Evolutionary conservation across 37 sponge, comb jelly and placozoan genomes (phyloP).

Genomic region (Geodia barretti): DNA sequence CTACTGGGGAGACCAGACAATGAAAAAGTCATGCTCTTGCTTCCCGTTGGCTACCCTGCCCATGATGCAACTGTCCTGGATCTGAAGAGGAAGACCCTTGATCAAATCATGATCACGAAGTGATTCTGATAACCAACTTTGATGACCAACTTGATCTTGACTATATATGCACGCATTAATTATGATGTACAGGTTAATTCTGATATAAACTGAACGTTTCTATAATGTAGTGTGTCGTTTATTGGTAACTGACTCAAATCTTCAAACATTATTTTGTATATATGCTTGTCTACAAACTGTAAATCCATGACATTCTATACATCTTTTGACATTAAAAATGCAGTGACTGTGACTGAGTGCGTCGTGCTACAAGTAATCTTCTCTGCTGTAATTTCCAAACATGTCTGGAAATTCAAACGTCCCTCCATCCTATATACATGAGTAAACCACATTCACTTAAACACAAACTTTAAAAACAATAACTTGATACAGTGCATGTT

Average conservation of each 20-base stretch:
- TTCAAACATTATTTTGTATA: no score
- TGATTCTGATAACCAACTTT: no score
- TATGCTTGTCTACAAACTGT: no score
- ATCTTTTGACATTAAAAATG: no score
- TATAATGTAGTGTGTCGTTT: no score
- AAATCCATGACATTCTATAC: no score
- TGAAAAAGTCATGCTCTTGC: constrained; percentile 92
- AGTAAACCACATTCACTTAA: not conserved
- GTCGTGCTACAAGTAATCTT: not conserved
- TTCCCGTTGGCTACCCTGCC: constrained; percentile 94
- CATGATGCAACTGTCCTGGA: constrained; percentile 84
- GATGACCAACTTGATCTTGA: no score
- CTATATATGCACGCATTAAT: not conserved
- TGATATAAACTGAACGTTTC: not conserved
- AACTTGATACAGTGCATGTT: no score
- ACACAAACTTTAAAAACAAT: no score
- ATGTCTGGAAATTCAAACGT: constrained; percentile 63
- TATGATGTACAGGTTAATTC: not conserved
- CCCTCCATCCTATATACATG: constrained; percentile 28
- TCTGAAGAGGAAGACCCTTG: constrained; percentile 73
- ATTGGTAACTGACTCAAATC: no score
- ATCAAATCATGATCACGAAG: constrained; percentile 78
- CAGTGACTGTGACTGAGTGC: no score
- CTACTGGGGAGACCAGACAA: constrained; percentile 87
- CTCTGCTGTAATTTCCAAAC: constrained; percentile 28